These are phyloP conservation scores for Dasypolia templi DNA, from an alignment of 2,888 invertebrate species.

Conservation along the genomic window DNA sequence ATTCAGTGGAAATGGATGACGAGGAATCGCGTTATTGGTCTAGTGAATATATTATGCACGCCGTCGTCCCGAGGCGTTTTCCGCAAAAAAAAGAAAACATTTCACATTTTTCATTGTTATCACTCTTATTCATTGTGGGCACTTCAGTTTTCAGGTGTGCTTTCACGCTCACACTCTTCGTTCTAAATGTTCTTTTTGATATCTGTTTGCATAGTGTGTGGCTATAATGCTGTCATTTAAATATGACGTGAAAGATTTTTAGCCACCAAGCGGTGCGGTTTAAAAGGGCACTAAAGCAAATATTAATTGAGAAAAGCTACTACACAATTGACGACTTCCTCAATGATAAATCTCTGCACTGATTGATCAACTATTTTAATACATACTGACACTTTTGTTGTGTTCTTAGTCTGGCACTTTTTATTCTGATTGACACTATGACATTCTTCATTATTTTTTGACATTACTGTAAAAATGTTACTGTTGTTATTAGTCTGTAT, in stretches of 20 bases:
- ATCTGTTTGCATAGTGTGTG: conserved; percentile 12
- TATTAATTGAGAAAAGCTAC: too few relatives aligned
- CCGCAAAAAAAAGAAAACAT: conserved; percentile 40
- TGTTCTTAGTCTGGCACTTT: too few relatives aligned
- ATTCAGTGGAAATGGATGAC: conserved; percentile 29
- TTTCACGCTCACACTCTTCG: conserved; percentile 16
- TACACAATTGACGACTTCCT: too few relatives aligned
- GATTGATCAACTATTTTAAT: too few relatives aligned
- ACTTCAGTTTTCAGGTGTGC: conserved; percentile 32
- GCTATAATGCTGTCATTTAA: not conserved
- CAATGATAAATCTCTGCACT: too few relatives aligned
- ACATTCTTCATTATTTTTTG: too few relatives aligned
- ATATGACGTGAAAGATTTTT: conserved; percentile 1
- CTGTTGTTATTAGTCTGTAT: too few relatives aligned
- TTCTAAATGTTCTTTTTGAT: conserved; percentile 22
- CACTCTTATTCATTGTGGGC: conserved; percentile 44
- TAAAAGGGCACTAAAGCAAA: too few relatives aligned
- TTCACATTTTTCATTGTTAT: conserved; percentile 36
- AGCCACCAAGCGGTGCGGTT: too few relatives aligned
- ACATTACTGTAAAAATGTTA: too few relatives aligned
- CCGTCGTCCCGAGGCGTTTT: conserved; percentile 22
- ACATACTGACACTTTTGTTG: too few relatives aligned
- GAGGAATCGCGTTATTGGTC: conserved; percentile 47
- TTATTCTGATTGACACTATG: too few relatives aligned
- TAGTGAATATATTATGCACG: conserved; percentile 44